Base-by-base conservation (phyloP, 2,113 vertebrate species). In the Hyla sarda region DNA sequence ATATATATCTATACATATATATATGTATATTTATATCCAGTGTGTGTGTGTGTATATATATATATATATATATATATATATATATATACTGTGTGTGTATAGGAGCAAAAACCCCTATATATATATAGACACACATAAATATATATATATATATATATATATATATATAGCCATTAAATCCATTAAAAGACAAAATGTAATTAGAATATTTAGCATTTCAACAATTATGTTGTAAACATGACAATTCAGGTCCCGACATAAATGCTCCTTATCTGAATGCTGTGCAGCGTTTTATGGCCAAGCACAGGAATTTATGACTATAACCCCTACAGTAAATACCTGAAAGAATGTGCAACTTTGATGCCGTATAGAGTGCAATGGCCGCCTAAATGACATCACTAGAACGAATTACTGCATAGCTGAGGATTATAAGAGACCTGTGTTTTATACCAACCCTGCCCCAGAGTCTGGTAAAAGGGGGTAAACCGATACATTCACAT, bases 241-340 rank as follows among this genome's bases (percentile, higher is more conserved):
- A 54, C 75, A 32, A 30, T 9, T 41, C 14, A 74, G 25, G 71
- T 5, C 21, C 37, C 10, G 16, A 54, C 75, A 25, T 79, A 79
- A 58, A 54, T 25, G 75, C 30, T 37, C 34, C 76, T 86, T 86
- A 86, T 86, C 77, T 81, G n/a, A 75, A 54, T 73, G 71, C 48
- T 11, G 11, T 81, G 56, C 32, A 62, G 32, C 30, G 84, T 86
- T 86, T 85, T 86, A 81, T 80, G 77, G 84, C 84, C 76, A 56
- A 73, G n/a, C 77, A 12, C 67, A 32, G 65, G 67, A 73, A 72
- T 81, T 75, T 52, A 48, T 80, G 77, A 32, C 48, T 72, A 72
- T 86, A 81, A 73, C 72, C 80, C 37, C 25, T 28, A n/a, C 21
- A 58, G 48, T 67, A 30, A 67, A 85, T 52, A 60, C n/a, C 54